Conservation (phyloP, 2,888 invertebrate species). For the Orchestes rusci region DNA sequence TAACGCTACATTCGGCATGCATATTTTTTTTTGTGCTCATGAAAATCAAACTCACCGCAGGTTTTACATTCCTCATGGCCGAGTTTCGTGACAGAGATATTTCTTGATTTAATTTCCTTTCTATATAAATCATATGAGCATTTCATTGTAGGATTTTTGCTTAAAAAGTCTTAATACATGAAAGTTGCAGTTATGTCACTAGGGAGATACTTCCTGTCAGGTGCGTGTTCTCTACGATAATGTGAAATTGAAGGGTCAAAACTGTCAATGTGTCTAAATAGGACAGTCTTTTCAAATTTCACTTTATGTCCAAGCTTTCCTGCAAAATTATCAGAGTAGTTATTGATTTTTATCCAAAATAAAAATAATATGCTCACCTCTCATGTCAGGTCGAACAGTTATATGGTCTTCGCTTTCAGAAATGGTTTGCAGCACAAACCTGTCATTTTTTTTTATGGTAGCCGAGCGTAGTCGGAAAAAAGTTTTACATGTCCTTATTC, state of each 20-base stretch:
- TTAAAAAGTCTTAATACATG: conserved; percentile 20
- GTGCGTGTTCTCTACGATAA: conserved; percentile 21
- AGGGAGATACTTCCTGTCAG: conserved; percentile 21
- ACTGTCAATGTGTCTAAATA: conserved; percentile 5
- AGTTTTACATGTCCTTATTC: conserved; percentile 2
- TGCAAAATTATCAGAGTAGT: too few species aligned
- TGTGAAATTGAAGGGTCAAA: conserved; percentile 4
- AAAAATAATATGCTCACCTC: conserved; percentile 13
- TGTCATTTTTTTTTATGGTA: conserved; percentile 5
- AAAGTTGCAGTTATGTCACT: conserved; percentile 19
- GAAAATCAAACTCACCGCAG: conserved; percentile 12
- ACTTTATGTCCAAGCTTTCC: neutral
- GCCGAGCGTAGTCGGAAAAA: conserved; percentile 5
- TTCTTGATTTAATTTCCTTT: conserved; percentile 11
- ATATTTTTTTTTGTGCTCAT: conserved; percentile 10
- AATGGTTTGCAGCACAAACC: conserved; percentile 7
- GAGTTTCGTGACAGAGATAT: conserved; percentile 23
- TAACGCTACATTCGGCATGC: conserved; percentile 5
- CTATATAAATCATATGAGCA: conserved; percentile 23
- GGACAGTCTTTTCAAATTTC: neutral
- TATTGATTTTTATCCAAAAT: too few species aligned
- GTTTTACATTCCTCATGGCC: conserved; percentile 23
- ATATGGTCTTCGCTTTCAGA: conserved; percentile 2
- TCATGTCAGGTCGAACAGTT: conserved; percentile 4
- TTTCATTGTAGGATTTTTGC: conserved; percentile 13